Evolutionary conservation across 2,888 invertebrate genomes (phyloP), one percentile per base, ranked within the genome.

Genomic region (Gerosis bhagava): DNA sequence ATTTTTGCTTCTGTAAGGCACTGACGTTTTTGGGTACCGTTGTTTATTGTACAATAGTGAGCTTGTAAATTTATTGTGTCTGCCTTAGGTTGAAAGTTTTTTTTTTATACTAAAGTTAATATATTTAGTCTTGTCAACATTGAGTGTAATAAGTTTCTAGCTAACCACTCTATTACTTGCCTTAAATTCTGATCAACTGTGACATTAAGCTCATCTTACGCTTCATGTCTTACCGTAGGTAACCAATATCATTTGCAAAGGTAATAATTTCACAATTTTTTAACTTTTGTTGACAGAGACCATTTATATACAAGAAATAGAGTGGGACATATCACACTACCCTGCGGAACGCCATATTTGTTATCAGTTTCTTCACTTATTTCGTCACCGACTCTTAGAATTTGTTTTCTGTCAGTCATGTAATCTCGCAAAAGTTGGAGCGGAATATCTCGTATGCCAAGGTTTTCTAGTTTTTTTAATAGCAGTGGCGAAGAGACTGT

Each of bases 251-350:
- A 25, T 45, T 37, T 5, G 45, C 37, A 8, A 29, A 45, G 1
- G 45, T 8, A 4, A 37, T 5, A 5, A 45, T 37, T 7, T 24
- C 25, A 5, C 24, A 10, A 1, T 24, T 16, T 1, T 31, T 15
- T n/a, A 45, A 8, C 1, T 15, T 39, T 3, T 39, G 12, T 3
- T 8, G 25, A 17, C 46, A 39, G 1, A 46, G 16, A 7, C 28
- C 28, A 7, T 39, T 39, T n/a, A 46, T 46, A 45, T n/a, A 45
- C 25, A 8, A 45, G n/a, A 10, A 45, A 45, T 8, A 45, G 7
- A 0, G 37, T 37, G 1, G 39, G 46, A 1, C 31, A 37, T 0
- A 45, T 7, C 7, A 37, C 37, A 12, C 45, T 45, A 6, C 45
- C 45, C n/a, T 45, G 45, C 2, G 37, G 37, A 0, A 37, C 15